Percentiles rank a stretch among this genome's conserved stretches.
Conservation (phyloP, 2,113 vertebrate species). For the Urocolius indicus region DNA sequence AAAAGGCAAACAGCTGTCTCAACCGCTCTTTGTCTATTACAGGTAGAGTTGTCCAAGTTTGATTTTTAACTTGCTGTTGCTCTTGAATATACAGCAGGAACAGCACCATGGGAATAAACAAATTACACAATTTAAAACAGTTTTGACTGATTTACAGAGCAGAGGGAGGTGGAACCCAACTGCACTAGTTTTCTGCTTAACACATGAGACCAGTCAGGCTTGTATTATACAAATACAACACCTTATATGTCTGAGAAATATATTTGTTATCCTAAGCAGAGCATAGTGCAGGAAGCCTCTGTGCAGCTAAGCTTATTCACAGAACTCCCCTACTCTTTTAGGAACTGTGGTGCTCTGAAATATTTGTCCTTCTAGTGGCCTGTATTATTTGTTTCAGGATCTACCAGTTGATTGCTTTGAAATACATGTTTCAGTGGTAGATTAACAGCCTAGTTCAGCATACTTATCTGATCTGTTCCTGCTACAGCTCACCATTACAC, state of each 20-base stretch:
- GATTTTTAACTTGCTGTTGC: not conserved
- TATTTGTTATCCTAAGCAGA: not conserved
- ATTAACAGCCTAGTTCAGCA: not conserved
- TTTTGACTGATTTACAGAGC: not conserved
- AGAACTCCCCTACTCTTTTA: not conserved
- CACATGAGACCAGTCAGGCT: not conserved
- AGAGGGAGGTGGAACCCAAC: not conserved
- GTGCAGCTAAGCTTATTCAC: not conserved
- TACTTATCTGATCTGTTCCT: not conserved
- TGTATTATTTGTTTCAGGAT: not conserved
- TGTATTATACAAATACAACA: not conserved
- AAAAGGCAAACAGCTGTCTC: not conserved
- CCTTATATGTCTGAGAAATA: not conserved
- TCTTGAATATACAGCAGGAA: not conserved
- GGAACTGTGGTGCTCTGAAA: rapidly evolving
- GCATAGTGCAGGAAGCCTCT: not conserved
- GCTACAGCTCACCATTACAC: rapidly evolving
- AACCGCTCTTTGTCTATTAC: not conserved
- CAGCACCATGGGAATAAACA: not conserved
- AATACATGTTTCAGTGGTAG: not conserved
- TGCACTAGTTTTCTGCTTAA: not conserved
- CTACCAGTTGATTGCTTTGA: not conserved
- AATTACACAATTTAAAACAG: conserved; percentile 7
- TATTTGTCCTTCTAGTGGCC: not conserved
- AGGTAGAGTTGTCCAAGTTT: not conserved